Evolutionary conservation across 2,113 vertebrate genomes (phyloP), one percentile per base, ranked within the genome.

Genomic region (Nerophis lumbriciformis): DNA sequence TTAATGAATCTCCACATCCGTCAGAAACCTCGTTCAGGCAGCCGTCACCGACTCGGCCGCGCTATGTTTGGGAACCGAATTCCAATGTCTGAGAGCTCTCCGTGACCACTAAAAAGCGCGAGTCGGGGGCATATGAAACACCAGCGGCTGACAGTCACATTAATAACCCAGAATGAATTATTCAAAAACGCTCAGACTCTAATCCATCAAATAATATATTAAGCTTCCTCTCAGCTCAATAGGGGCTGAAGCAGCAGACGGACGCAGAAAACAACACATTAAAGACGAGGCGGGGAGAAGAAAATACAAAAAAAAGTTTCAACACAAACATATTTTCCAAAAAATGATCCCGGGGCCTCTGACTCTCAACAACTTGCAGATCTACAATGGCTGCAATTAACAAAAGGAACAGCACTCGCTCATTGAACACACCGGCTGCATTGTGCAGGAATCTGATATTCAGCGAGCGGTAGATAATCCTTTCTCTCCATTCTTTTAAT

Each of bases 121-220:
- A 76, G 76, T 83, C 85, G 56, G 68, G 73, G 73, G 65, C 84
- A 71, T 76, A 85, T 77, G 78, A 82, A 86, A 84, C 81, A 85
- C 73, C 79, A 71, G 83, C 65, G 73, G 68, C 78, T 83, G 87
- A 87, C 84, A 82, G 82, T 80, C 76, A 71, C 86, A 85, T 89
- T 89, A 88, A 90, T 90, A 88, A 86, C 82, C 69, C 9, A 49
- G 74, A 78, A 88, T 85, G 82, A 87, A 87, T 88, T 79, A 87
- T 88, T 90, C 84, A 88, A 68, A 89, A 85, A 80, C 71, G 78
- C 77, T 84, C 76, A 77, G 81, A 66, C 83, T 88, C 77, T 81
- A 88, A 88, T 88, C 82, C 87, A 84, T 88, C 85, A 88, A 78
- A 85, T 85, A 79, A 85, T 76, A 83, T 85, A 85, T 86, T 83